phyloP scores from a whole-genome alignment of 2,113 vertebrate species.

The Petrocephalus microphthalmus region DNA sequence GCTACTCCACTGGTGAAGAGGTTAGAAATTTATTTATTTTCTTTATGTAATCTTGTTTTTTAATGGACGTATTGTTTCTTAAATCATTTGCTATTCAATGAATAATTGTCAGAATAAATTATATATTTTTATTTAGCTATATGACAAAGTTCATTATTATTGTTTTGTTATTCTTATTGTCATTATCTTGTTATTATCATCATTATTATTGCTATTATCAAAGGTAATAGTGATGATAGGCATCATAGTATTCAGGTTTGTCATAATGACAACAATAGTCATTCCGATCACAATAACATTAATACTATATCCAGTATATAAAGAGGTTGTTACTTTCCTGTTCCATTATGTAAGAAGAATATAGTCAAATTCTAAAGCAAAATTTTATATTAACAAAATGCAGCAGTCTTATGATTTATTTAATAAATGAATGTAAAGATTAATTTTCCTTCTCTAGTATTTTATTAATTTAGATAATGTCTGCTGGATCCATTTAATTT shows the following conservation, averaged over 20 bases:
- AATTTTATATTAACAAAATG: constrained; percentile 3
- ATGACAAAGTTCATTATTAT: neutral
- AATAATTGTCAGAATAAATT: neutral
- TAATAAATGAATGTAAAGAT: constrained; percentile 16
- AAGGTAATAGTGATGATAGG: neutral
- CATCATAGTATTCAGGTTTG: neutral
- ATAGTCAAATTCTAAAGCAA: neutral
- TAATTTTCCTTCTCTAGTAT: neutral
- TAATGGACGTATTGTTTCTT: neutral
- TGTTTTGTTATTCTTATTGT: neutral
- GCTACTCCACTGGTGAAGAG: neutral
- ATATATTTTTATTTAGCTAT: neutral
- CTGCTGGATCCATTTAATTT: constrained; percentile 10
- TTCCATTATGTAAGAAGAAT: constrained; percentile 6
- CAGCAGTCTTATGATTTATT: constrained; percentile 5
- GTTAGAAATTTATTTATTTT: neutral
- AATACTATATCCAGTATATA: neutral
- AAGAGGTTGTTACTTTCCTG: neutral
- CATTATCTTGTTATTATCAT: neutral
- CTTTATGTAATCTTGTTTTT: neutral
- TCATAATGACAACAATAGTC: neutral
- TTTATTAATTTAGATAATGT: constrained; percentile 18
- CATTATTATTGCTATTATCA: neutral
- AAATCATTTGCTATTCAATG: neutral
- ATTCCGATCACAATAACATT: neutral